These are phyloP conservation scores for Dynastes grantii DNA, from an alignment of 2,888 invertebrate genomes.

Conservation along the genomic window DNA sequence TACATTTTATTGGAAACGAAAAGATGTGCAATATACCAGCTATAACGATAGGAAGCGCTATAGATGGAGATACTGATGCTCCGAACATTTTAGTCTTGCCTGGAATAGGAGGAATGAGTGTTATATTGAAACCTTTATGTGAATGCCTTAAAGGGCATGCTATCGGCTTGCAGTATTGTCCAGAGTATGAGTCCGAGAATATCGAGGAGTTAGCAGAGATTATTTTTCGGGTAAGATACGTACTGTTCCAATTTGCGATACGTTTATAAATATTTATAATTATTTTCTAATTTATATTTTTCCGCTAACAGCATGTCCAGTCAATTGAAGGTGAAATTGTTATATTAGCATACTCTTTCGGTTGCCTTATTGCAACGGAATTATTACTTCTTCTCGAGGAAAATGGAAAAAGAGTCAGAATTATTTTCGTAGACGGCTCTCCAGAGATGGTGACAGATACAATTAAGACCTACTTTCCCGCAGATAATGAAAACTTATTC, in stretches of 20 bases:
- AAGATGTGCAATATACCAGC: not conserved
- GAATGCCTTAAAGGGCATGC: not conserved
- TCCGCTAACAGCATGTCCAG: not conserved
- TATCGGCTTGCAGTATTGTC: not conserved
- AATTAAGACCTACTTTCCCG: not conserved
- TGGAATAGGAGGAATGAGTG: not conserved
- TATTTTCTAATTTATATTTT: not conserved
- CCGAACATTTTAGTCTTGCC: not conserved
- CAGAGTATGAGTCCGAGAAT: not conserved
- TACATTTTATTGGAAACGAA: not conserved
- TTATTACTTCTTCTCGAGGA: not conserved
- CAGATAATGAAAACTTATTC: not conserved
- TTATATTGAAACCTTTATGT: not conserved
- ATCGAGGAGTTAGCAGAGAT: not conserved
- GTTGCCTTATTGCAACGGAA: not conserved
- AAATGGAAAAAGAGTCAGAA: not conserved
- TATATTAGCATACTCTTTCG: not conserved
- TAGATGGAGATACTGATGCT: not conserved
- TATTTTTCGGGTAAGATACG: not conserved
- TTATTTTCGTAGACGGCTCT: not conserved
- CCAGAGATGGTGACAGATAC: not conserved
- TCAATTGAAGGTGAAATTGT: not conserved
- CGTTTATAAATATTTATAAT: not conserved
- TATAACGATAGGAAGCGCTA: no score
- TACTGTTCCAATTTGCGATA: no score